Percentiles rank a stretch among this genome's conserved stretches.
phyloP scores from a whole-genome alignment of 2,113 vertebrate species.

The Saimiri boliviensis region DNA sequence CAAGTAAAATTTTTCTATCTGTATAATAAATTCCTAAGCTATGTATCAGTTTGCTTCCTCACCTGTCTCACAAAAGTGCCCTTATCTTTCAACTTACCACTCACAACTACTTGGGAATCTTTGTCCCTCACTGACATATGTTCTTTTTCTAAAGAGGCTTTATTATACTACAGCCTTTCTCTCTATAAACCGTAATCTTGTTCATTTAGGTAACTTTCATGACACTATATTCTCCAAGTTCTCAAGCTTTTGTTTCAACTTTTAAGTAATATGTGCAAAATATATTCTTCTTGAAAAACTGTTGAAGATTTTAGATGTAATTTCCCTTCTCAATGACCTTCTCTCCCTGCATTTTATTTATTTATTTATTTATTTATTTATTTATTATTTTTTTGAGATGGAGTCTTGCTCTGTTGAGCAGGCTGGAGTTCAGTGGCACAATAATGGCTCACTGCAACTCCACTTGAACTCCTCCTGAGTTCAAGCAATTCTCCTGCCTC shows the following conservation, averaged over 20 bases:
- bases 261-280: conserved; percentile 18
- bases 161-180: background rate
- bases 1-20: background rate
- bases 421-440: background rate
- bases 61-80: background rate
- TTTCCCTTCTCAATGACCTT: background rate
- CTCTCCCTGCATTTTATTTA: background rate
- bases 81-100: conserved; percentile 28
- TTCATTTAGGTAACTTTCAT: background rate
- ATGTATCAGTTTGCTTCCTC: background rate
- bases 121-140: background rate
- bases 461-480: background rate
- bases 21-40: background rate
- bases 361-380: background rate
- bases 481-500: background rate
- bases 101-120: background rate
- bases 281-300: background rate
- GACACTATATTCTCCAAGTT: background rate
- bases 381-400: background rate
- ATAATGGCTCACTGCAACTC: background rate
- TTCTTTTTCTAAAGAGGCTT: background rate
- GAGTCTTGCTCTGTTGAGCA: background rate
- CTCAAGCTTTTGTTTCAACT: background rate
- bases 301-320: background rate
- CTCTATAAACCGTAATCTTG: background rate